phyloP scores from a whole-genome alignment of 1,140 invertebrate genomes.

The Harpegnathos saltator region DNA sequence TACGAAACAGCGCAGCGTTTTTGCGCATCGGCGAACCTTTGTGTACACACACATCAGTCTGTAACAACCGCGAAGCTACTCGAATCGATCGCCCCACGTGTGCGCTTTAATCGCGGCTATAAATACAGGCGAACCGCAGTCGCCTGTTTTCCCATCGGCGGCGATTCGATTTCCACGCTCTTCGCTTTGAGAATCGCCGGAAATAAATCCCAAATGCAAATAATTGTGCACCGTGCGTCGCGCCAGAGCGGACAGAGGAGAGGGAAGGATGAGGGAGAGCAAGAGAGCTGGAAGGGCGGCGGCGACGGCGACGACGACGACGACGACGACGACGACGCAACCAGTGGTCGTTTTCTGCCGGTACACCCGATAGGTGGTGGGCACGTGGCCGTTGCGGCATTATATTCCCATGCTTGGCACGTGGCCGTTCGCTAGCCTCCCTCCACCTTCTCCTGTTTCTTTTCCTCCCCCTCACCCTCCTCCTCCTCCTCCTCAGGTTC shows the following conservation, averaged over 20 bases:
- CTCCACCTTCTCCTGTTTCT: slow-evolving; percentile 58
- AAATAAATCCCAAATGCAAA: slow-evolving; percentile 47
- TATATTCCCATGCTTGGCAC: slow-evolving; percentile 79
- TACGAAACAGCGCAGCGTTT: too few species aligned
- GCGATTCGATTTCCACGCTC: slow-evolving; percentile 50
- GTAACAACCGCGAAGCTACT: not conserved
- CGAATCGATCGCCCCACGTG: not conserved
- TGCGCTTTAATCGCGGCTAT: slow-evolving; percentile 19
- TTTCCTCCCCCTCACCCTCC: slow-evolving; percentile 24
- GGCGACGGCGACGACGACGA: not conserved
- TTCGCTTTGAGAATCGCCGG: not conserved
- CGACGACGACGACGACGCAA: slow-evolving; percentile 50
- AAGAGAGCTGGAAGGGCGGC: too few species aligned
- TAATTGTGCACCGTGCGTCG: slow-evolving; percentile 5
- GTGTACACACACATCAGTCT: too few species aligned
- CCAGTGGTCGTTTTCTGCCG: slow-evolving; percentile 68
- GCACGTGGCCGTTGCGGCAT: slow-evolving; percentile 78
- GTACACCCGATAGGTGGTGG: slow-evolving; percentile 71
- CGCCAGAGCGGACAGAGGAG: slow-evolving; percentile 12
- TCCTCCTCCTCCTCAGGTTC: slow-evolving; percentile 16
- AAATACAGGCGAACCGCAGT: not conserved
- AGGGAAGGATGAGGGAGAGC: slow-evolving; percentile 18
- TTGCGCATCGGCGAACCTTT: too few species aligned
- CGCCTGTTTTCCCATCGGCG: slow-evolving; percentile 19
- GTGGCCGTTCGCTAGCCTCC: slow-evolving; percentile 69